Percentiles rank a stretch among this genome's conserved stretches.
phyloP scores from a whole-genome alignment of 2,113 vertebrate genomes.

The Silurus meridionalis region DNA sequence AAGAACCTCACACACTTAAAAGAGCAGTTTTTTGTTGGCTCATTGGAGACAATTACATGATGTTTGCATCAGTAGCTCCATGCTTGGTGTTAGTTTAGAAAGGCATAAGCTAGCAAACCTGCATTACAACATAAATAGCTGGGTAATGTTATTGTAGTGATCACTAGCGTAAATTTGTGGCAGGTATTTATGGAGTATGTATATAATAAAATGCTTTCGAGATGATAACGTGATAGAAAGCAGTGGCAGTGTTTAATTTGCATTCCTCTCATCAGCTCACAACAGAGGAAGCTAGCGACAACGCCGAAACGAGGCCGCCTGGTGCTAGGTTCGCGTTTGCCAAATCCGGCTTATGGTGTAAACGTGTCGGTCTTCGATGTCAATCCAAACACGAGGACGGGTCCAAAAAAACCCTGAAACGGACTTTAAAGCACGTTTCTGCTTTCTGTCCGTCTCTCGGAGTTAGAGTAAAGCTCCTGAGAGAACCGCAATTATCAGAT shows the following conservation, averaged over 20 bases:
- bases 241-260: neutral
- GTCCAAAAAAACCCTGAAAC: conserved; percentile 30
- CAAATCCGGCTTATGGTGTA: conserved; percentile 17
- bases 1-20: neutral
- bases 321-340: neutral
- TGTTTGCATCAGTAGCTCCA: neutral
- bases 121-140: neutral
- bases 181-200: neutral
- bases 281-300: neutral
- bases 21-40: neutral
- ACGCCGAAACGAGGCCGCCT: neutral
- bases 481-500: conserved; percentile 32
- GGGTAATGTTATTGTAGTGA: too few relatives aligned
- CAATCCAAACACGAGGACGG: neutral
- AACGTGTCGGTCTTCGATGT: conserved; percentile 8
- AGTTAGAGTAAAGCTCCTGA: conserved; percentile 28
- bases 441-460: conserved; percentile 16
- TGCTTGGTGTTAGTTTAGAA: neutral
- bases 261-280: conserved; percentile 9
- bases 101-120: neutral
- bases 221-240: neutral
- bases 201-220: neutral
- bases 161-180: neutral
- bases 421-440: conserved; percentile 26
- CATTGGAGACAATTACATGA: neutral